A percentile compares a stretch with the other conserved stretches of the same genome.
phyloP scores from a whole-genome alignment of 1,140 invertebrate species.

The Chironomus striatipennis region DNA sequence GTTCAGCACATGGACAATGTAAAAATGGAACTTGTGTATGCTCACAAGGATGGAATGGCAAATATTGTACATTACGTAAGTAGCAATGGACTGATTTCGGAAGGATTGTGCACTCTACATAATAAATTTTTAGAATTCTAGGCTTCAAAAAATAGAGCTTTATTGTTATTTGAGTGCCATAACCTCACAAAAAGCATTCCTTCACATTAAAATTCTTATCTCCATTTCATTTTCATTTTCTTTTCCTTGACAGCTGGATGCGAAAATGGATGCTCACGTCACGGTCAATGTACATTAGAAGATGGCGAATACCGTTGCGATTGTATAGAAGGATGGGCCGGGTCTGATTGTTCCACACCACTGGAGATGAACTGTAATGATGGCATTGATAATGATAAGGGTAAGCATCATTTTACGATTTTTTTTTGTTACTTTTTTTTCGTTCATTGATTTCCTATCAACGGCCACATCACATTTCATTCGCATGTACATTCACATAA shows the following conservation, averaged over 20 bases:
- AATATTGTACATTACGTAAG: constrained; percentile 92
- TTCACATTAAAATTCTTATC: constrained; percentile 23
- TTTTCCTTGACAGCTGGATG: constrained; percentile 72
- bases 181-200: neutral
- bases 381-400: constrained; percentile 91
- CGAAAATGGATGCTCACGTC: constrained; percentile 82
- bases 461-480: neutral
- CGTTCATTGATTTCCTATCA: constrained; percentile 5
- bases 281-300: constrained; percentile 79
- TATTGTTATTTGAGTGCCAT: neutral
- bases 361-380: constrained; percentile 90
- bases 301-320: constrained; percentile 84
- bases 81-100: constrained; percentile 29
- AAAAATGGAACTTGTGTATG: constrained; percentile 96
- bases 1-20: constrained; percentile 91
- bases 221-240: constrained; percentile 27
- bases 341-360: constrained; percentile 79
- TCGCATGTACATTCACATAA: neutral
- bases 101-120: too few species aligned
- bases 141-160: too few species aligned
- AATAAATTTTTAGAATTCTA: too few species aligned
- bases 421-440: too few species aligned
- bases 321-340: constrained; percentile 87
- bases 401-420: constrained; percentile 47
- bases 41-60: constrained; percentile 93